Evolutionary conservation across 2,888 invertebrate species (phyloP).

Genomic region (Colostygia pectinataria): DNA sequence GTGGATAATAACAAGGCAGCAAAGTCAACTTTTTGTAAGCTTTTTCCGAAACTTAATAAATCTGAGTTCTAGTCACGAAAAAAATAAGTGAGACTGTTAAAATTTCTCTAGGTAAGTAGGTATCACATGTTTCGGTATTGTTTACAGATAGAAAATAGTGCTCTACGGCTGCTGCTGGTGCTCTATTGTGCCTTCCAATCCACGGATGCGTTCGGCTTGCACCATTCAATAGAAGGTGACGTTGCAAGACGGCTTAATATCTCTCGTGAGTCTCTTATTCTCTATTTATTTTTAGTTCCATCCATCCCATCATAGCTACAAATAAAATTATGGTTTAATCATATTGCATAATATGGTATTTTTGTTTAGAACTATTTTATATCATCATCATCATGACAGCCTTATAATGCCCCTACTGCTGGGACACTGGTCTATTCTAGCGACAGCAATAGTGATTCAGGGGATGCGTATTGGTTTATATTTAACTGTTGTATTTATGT

Average conservation of each 20-base stretch:
- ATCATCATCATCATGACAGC: too few relatives aligned
- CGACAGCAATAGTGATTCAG: too few relatives aligned
- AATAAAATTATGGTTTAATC: too few relatives aligned
- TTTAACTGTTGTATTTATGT: neutral
- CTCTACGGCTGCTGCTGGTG: conserved; percentile 32
- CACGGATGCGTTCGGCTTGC: conserved; percentile 15
- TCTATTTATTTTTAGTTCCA: neutral
- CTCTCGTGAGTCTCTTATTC: conserved; percentile 20
- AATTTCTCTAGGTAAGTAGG: too few relatives aligned
- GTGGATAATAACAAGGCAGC: conserved; percentile 14
- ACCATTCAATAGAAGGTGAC: conserved; percentile 14
- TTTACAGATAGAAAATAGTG: conserved; percentile 27
- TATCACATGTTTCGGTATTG: neutral
- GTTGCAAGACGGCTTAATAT: conserved; percentile 17
- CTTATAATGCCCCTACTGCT: too few relatives aligned
- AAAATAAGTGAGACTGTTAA: too few relatives aligned
- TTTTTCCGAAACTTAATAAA: neutral
- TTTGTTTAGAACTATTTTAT: too few relatives aligned
- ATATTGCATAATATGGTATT: too few relatives aligned
- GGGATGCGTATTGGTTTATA: too few relatives aligned
- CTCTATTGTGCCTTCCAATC: neutral
- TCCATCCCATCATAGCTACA: too few relatives aligned
- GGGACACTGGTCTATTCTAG: too few relatives aligned
- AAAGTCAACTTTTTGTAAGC: conserved; percentile 4
- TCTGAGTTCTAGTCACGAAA: neutral